Evolutionary conservation across 2,888 invertebrate species (phyloP), one percentile per base, ranked within the genome.

Genomic region (Noctua janthina): DNA sequence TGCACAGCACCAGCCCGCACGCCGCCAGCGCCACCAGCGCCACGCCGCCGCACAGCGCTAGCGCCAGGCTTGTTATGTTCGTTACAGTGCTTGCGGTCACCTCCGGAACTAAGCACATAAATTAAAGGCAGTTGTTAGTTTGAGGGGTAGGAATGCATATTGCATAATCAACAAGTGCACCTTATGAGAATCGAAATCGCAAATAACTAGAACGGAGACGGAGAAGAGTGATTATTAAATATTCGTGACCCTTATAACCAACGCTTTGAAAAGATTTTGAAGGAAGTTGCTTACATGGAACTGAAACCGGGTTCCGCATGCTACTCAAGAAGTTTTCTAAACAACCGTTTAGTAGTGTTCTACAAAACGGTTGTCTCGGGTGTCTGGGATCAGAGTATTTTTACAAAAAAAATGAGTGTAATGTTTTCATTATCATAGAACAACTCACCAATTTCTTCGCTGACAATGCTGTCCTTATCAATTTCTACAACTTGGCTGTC

Each of bases 1-100:
- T 95, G 89, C 95, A 96, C 92, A 97, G 93, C 91, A 96, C 96
- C 3, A 97, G 94, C 11, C 96, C 96, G 93, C 96, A 97, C 89
- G 97, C 97, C 85, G 93, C 94, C 87, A 97, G 93, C 87, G 96
- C 96, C 78, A 97, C 91, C 83, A 97, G 89, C 82, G 94, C 93
- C 89, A 97, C 97, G 87, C 96, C 96, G 76, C 96, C 96, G 91
- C 94, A 96, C 87, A 97, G 90, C 75, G 96, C 93, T 79, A 97
- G 91, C 78, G 96, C 90, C 51, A 97, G 86, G 56, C 95, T 95
- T 75, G 96, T 95, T 74, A 96, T 96, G 88, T 96, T 94, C 39
- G 94, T 88, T 79, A 96, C 95, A 3, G 94, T 93, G 89, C 94
- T 95, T 75, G 87, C 89, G 1, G 93, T 84, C 76, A 90, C 89